Evolutionary conservation across 2,113 vertebrate species (phyloP), one percentile per base, ranked within the genome.

Genomic region (Hiodon alosoides): DNA sequence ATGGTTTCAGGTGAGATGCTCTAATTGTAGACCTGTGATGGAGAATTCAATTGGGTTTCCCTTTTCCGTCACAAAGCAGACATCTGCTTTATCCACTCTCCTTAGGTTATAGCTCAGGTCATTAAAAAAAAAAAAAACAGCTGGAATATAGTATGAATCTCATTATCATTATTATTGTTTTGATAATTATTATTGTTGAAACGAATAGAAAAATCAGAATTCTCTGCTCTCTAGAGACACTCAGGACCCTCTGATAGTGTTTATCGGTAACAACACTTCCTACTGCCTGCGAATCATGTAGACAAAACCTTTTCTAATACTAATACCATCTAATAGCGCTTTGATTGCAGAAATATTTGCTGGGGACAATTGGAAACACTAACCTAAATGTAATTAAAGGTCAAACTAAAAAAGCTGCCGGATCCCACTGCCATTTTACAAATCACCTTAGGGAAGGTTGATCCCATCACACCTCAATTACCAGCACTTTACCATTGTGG

Each of bases 391-490:
- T 80, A 80, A 79, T 83, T 78, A 78, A 61, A 72, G 17, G 71
- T 79, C 71, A 83, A 81, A 81, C 31, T 13, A 54, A 5, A 83
- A 13, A 75, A 85, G 68, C 10, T 74, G 72, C 70, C 74, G 76
- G 66, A 78, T 54, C 31, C 64, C 81, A 79, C 5, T 53, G 50
- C 72, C 66, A 67, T 53, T 68, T 68, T 57, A 10, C 48, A 76
- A 79, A 57, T 71, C 70, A 82, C 50, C 65, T 4, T 66, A 82
- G 74, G 70, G 71, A 72, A 3, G 53, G 69, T 2, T 79, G 74
- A 73, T 81, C 79, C 71, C 73, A 47, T 74, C 82, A 79, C 72
- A 81, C 47, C 82, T 86, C 78, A 83, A 74, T 85, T 78, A 83
- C 14, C 7, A 67, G 3, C 79, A 64, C 54, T 6, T 75, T 17